A percentile compares a stretch with the other conserved stretches of the same genome.
phyloP scores from a whole-genome alignment of 1,140 invertebrate species.

The Euura lappo region DNA sequence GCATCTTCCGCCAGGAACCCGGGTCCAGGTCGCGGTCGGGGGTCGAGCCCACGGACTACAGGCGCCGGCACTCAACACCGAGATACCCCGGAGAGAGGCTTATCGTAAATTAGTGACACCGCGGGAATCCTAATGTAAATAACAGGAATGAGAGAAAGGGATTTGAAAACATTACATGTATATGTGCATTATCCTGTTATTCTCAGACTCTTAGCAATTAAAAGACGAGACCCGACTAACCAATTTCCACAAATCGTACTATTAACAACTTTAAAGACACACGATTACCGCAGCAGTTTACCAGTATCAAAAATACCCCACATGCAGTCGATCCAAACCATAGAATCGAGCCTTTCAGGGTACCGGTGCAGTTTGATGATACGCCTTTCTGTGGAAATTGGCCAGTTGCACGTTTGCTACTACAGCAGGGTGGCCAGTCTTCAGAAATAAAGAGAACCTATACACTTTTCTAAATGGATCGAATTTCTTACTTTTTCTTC shows the following conservation, averaged over 20 bases:
- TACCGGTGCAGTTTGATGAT: no score
- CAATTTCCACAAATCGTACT: neutral
- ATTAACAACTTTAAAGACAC: neutral
- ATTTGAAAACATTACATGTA: no score
- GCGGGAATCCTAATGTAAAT: slow-evolving; percentile 22
- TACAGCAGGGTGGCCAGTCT: no score
- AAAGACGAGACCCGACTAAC: neutral
- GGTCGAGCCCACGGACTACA: neutral
- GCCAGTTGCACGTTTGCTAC: no score
- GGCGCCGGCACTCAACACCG: slow-evolving; percentile 35
- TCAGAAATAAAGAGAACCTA: no score
- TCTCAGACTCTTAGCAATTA: neutral
- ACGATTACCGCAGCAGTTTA: neutral
- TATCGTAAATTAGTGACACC: slow-evolving; percentile 46
- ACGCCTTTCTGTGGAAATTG: no score
- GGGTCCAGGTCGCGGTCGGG: slow-evolving; percentile 10
- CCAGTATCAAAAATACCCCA: slow-evolving; percentile 10
- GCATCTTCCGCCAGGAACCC: neutral
- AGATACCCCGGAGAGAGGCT: slow-evolving; percentile 27
- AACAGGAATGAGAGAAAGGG: neutral
- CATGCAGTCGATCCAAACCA: no score
- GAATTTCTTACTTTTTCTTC: no score
- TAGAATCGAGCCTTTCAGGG: no score
- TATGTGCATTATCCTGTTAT: no score
- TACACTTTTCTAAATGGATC: no score